A percentile compares a stretch with the other conserved stretches of the same genome.
Evolutionary conservation across 2,113 vertebrate genomes (phyloP).

Genomic region (Castor canadensis): DNA sequence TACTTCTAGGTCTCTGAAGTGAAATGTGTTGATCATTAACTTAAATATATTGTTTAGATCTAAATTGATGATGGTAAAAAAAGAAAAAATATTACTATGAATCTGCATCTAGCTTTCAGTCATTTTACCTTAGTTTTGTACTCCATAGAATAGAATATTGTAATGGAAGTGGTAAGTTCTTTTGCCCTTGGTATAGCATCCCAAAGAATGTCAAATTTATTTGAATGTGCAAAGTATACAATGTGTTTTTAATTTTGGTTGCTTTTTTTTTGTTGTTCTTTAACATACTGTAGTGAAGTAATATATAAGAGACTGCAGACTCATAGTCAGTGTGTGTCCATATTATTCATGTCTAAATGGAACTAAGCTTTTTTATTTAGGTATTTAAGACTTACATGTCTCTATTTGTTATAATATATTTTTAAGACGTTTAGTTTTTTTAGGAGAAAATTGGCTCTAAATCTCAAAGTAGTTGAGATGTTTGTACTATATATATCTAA

Average conservation of each 20-base stretch:
- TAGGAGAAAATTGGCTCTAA: conserved; percentile 5
- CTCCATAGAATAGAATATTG: background rate
- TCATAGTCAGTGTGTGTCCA: background rate
- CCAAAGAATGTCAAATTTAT: conserved; percentile 7
- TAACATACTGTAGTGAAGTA: background rate
- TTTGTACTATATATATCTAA: background rate
- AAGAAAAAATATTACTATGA: background rate
- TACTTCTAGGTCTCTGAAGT: conserved; percentile 10
- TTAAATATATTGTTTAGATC: background rate
- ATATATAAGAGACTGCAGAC: background rate
- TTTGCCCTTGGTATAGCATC: background rate
- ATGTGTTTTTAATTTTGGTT: conserved; percentile 16
- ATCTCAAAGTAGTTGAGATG: conserved; percentile 18
- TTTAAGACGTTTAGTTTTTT: background rate
- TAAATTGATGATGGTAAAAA: conserved; percentile 14
- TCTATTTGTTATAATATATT: conserved; percentile 24
- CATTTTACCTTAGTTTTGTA: conserved; percentile 34
- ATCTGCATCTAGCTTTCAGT: background rate
- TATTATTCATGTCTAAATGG: background rate
- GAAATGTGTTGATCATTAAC: conserved; percentile 16
- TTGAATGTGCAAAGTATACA: background rate
- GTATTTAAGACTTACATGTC: conserved; percentile 18
- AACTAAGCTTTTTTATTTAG: conserved; percentile 28
- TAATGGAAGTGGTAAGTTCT: background rate
- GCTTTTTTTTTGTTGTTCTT: background rate